Percentiles rank a stretch among this genome's conserved stretches.
Conservation (phyloP, 2,888 invertebrate genomes). For the Tetanocera ferruginea region DNA sequence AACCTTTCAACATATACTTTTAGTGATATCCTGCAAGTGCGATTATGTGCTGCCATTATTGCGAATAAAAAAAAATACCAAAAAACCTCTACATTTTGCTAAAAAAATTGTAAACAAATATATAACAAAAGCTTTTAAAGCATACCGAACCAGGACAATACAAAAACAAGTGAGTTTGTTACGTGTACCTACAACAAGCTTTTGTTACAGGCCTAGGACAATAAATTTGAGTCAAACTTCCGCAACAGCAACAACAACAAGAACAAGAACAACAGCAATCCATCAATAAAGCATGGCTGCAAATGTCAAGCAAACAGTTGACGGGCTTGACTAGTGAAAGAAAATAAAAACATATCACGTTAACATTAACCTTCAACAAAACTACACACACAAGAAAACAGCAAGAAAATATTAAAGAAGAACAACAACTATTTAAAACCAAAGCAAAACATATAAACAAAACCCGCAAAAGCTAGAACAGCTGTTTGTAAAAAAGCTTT, state of each 20-base stretch:
- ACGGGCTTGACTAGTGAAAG: too few species aligned
- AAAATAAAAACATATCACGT: not conserved
- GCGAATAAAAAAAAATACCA: not conserved
- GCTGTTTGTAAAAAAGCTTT: constrained; percentile 4
- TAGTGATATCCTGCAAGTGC: not conserved
- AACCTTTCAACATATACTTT: too few species aligned
- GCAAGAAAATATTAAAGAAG: too few species aligned
- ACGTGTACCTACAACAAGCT: not conserved
- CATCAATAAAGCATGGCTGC: constrained; percentile 1
- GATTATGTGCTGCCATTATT: not conserved
- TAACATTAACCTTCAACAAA: constrained; percentile 16
- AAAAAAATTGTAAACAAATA: not conserved
- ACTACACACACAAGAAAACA: not conserved
- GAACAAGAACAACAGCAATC: too few species aligned
- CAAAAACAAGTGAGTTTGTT: not conserved
- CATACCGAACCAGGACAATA: not conserved
- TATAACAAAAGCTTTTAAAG: not conserved
- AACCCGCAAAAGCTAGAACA: not conserved
- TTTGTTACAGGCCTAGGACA: too few species aligned
- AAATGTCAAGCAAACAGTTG: not conserved
- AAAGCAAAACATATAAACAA: not conserved
- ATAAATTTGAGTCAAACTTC: not conserved
- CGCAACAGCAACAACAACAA: not conserved
- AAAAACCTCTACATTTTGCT: not conserved
- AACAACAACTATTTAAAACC: not conserved